A percentile compares a stretch with the other conserved stretches of the same genome.
phyloP scores from a whole-genome alignment of 1,140 invertebrate species.

The Oreohelix idahoensis region DNA sequence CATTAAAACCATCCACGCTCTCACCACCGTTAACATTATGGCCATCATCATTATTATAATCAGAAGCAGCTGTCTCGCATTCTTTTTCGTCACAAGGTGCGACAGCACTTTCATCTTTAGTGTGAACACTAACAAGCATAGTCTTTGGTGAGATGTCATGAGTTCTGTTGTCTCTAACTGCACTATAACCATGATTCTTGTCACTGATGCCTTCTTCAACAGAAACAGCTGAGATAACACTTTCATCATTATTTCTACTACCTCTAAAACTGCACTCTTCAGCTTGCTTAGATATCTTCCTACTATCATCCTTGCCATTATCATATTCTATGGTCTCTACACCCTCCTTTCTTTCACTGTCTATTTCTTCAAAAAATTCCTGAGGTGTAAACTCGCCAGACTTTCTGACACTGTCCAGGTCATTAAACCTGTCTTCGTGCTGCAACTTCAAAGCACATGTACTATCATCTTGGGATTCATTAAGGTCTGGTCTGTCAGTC shows the following conservation, averaged over 20 bases:
- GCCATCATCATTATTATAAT: too few species aligned
- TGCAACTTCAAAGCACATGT: not conserved
- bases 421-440: not conserved
- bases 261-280: not conserved
- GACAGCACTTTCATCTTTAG: not conserved
- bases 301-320: not conserved
- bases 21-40: not conserved
- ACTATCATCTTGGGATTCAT: not conserved
- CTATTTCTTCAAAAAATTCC: not conserved
- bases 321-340: not conserved
- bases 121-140: not conserved
- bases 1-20: not conserved
- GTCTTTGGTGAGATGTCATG: not conserved
- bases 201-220: not conserved
- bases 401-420: not conserved
- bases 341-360: not conserved
- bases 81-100: not conserved
- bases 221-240: not conserved
- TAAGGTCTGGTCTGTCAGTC: not conserved
- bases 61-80: not conserved
- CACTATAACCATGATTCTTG: not conserved
- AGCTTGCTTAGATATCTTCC: not conserved
- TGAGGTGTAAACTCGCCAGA: conserved; percentile 14
- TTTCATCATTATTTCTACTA: conserved; percentile 8
- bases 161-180: not conserved